Base-by-base conservation (phyloP, 1,140 invertebrate genomes). In the Metopolophium dirhodum region DNA sequence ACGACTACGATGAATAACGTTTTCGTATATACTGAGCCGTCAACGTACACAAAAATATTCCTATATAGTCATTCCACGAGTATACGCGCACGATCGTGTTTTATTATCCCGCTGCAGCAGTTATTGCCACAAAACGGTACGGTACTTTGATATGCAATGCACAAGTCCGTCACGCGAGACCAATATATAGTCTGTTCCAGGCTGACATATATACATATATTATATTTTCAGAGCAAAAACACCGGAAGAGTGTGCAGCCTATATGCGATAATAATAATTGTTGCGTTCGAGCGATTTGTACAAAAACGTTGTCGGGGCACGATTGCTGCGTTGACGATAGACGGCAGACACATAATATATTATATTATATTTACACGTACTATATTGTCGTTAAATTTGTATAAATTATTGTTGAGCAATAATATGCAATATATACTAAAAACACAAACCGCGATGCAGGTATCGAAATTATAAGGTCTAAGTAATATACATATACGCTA, bases 111-210 rank as follows among this genome's bases (percentile, higher is more conserved):
- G 14, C 61, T 68, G n/a, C 30, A n/a, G n/a, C 30, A 77, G 61
- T 30, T 68, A 30, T 77, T n/a, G 57, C 61, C 20, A 83, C n/a
- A 83, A 41, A 82, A 82, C n/a, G 23, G 9, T 49, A 87, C 86
- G 45, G 85, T 87, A 87, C 45, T 87, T 51, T 87, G 86, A 87
- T 87, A 87, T 87, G 45, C 86, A 49, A 51, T 87, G 86, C 86
- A 87, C 85, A 86, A 47, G 86, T 49, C 7, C 47, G 86, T 87
- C n/a, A 87, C 86, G 86, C 86, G 47, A 87, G 86, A 87, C 86
- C 47, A 51, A 41, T 41, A 41, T 41, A 41, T 41, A 87, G 45
- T 87, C 86, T 87, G 47, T 87, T 87, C 47, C 47, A 3, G 9
- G 3, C 47, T 14, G 7, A 30, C 30, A 41, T 85, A 35, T 45